phyloP scores from a whole-genome alignment of 2,888 invertebrate genomes.

The Seira musarum region DNA sequence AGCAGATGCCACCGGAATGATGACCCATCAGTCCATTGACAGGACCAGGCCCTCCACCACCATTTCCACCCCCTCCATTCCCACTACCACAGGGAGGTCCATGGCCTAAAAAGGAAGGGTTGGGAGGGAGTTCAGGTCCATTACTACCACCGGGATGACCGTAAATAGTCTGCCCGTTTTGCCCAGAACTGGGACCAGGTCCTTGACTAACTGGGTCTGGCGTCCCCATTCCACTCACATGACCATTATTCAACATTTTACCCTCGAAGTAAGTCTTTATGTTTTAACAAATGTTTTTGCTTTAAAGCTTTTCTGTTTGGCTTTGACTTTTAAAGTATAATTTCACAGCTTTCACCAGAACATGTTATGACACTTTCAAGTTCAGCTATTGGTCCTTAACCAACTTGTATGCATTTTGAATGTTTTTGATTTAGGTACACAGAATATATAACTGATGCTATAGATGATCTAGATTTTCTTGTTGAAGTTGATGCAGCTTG shows the following conservation, averaged over 20 bases:
- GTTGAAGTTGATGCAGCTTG: too few species aligned
- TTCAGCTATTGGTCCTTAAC: too few species aligned
- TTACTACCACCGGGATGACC: constrained; percentile 60
- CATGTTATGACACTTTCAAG: too few species aligned
- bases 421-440: too few species aligned
- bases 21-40: constrained; percentile 66
- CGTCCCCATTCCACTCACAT: constrained; percentile 66
- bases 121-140: constrained; percentile 55
- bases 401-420: too few species aligned
- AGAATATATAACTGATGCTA: too few species aligned
- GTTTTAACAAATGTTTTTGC: constrained; percentile 22
- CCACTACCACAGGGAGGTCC: constrained; percentile 57
- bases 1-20: constrained; percentile 69
- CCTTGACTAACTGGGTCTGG: constrained; percentile 63
- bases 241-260: constrained; percentile 69
- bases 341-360: too few species aligned
- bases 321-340: constrained; percentile 7
- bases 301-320: too few species aligned
- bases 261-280: constrained; percentile 22
- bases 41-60: constrained; percentile 55
- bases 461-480: too few species aligned
- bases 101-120: constrained; percentile 54
- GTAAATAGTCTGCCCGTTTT: constrained; percentile 56
- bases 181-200: constrained; percentile 50
- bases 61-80: constrained; percentile 34